These are phyloP conservation scores for Typhlichthys eigenmanni DNA, from an alignment of 2,797 vertebrate genomes.

Conservation along the genomic window DNA sequence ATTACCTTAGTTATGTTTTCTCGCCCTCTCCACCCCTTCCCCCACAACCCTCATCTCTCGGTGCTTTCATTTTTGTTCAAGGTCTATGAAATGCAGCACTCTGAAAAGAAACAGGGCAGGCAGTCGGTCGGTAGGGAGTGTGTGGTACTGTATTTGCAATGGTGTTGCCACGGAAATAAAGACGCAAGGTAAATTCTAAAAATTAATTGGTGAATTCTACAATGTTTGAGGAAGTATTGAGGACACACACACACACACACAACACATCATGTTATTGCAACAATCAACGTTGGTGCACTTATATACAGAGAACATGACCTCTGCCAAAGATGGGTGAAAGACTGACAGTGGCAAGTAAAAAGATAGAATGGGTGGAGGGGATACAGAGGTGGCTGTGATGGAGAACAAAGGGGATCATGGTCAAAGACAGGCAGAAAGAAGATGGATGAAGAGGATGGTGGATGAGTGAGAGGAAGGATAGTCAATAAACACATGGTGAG, in stretches of 20 bases:
- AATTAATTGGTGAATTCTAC: conserved; percentile 7
- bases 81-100: conserved; percentile 64
- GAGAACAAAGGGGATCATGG: conserved; percentile 32
- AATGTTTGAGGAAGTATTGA: too few relatives aligned
- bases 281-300: too few relatives aligned
- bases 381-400: conserved; percentile 49
- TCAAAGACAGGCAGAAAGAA: conserved; percentile 47
- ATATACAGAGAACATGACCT: conserved; percentile 9
- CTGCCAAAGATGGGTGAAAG: background rate
- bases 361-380: conserved; percentile 52
- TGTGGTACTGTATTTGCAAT: conserved; percentile 45
- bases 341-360: too few relatives aligned
- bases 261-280: too few relatives aligned
- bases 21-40: conserved; percentile 12
- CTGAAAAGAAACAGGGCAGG: conserved; percentile 57
- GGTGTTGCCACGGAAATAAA: conserved; percentile 57
- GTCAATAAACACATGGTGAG: conserved; percentile 1
- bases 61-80: conserved; percentile 53
- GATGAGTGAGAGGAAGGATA: conserved; percentile 2
- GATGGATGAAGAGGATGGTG: conserved; percentile 36
- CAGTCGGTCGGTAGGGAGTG: conserved; percentile 41
- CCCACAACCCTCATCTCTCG: conserved; percentile 17
- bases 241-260: too few relatives aligned
- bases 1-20: conserved; percentile 65
- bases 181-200: conserved; percentile 37